Base-by-base conservation (phyloP, 2,113 vertebrate species). In the Tichodroma muraria region DNA sequence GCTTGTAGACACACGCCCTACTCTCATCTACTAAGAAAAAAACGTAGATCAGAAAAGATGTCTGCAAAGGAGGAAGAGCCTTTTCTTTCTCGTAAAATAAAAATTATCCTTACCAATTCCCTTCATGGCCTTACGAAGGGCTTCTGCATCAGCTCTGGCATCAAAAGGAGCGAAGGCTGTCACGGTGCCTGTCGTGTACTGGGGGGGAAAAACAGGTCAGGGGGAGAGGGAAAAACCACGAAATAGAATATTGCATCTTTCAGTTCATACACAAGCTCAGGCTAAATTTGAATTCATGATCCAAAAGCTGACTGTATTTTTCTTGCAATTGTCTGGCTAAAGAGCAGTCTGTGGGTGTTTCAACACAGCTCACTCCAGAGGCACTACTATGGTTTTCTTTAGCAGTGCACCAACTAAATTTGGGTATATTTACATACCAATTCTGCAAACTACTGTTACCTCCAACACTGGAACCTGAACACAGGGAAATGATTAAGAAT, bases 111-210 rank as follows among this genome's bases (percentile, higher is more conserved):
- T 96, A 99, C 99, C 99, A 8, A 99, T 93, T 92, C 99, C 99
- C 95, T 99, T 99, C 99, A 99, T 99, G 87, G 99, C 99, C 93
- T 98, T 99, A 52, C 98, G 98, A 64, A 99, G 98, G 47, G 98
- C 24, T 70, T 99, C 99, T 16, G 99, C 99, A 94, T 99, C 99
- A 15, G 98, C 97, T 95, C 98, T 98, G 45, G 98, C 98, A 69
- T 99, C 98, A 85, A 99, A 99, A 65, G 98, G 98, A 88, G 98
- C 95, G 9, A 98, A 99, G 52, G 98, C 98, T 80, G 95, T 97
- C 44, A 99, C 98, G 0, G 98, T 99, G 86, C 99, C 99, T 98
- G 97, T 97, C 4, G 88, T 78, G 88, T 63, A 80, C 97, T 99
- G 27, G 3, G 1, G 6, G 4, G 4, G 9, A 9, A 66, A 87